phyloP scores from a whole-genome alignment of 2,888 invertebrate species.

The Pristionchus maxplancki region DNA sequence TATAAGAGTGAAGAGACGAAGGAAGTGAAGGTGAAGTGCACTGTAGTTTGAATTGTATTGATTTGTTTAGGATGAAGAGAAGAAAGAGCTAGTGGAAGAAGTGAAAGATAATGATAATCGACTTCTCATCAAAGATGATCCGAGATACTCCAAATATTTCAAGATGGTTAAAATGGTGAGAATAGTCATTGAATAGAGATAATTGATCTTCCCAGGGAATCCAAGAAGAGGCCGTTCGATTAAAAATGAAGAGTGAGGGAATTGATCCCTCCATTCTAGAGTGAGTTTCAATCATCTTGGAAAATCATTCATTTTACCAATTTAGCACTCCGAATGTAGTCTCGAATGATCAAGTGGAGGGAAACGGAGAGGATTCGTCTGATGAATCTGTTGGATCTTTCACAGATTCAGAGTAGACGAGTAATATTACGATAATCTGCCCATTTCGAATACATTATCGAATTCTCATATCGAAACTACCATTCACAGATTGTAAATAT shows the following conservation, averaged over 20 bases:
- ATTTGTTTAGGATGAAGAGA: background rate
- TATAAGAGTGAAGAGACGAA: background rate
- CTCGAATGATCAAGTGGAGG: background rate
- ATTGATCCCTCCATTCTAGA: slow-evolving; percentile 63
- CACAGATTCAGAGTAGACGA: slow-evolving; percentile 30
- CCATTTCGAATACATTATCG: background rate
- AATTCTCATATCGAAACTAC: background rate
- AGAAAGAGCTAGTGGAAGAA: background rate
- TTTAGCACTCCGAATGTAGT: slow-evolving; percentile 34
- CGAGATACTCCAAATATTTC: slow-evolving; percentile 68
- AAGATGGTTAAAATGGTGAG: slow-evolving; percentile 73
- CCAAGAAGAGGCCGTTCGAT: slow-evolving; percentile 66
- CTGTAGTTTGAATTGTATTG: background rate
- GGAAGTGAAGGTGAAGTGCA: background rate
- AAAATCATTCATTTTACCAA: background rate
- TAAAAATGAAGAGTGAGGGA: slow-evolving; percentile 71
- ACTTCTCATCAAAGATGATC: slow-evolving; percentile 63
- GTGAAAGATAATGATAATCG: background rate
- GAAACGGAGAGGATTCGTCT: slow-evolving; percentile 21
- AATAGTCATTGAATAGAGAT: background rate
- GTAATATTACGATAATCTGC: background rate
- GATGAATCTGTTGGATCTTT: slow-evolving; percentile 46
- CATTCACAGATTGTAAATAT: slow-evolving; percentile 42
- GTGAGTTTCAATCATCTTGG: slow-evolving; percentile 3
- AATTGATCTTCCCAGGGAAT: slow-evolving; percentile 71